These are phyloP conservation scores for Lottia gigantea DNA, from an alignment of 2,888 invertebrate genomes.

Conservation along the genomic window DNA sequence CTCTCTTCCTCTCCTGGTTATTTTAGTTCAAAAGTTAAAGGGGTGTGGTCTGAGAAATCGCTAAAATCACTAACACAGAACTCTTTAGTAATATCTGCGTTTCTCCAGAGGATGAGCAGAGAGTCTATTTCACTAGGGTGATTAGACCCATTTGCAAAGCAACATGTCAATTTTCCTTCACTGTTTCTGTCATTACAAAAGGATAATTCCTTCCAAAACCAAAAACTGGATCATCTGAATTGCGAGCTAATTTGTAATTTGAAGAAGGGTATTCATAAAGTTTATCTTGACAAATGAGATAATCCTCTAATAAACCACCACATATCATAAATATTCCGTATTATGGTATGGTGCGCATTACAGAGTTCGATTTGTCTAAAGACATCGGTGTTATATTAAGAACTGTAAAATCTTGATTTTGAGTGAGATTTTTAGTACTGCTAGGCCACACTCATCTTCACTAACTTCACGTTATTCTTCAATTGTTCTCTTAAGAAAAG, in stretches of 20 bases:
- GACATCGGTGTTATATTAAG: background rate
- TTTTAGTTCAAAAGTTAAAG: no score
- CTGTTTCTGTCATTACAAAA: background rate
- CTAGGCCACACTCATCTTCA: conserved; percentile 2
- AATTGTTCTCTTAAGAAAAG: background rate
- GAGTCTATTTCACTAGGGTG: background rate
- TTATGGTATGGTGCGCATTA: background rate
- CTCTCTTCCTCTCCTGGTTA: no score
- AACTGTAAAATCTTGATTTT: background rate
- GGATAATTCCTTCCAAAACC: background rate
- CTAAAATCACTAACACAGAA: no score
- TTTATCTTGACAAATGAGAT: background rate
- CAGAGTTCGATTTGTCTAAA: background rate
- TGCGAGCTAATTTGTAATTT: background rate
- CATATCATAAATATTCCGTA: background rate
- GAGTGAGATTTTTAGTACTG: background rate
- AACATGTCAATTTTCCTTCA: background rate
- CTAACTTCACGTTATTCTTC: background rate
- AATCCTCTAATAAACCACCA: background rate
- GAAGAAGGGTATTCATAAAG: background rate
- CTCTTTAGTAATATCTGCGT: no score
- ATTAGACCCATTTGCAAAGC: background rate
- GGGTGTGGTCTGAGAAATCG: no score
- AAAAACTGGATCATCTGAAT: background rate
- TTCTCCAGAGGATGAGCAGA: background rate